phyloP scores from a whole-genome alignment of 2,113 vertebrate species.

The Chitala chitala region DNA sequence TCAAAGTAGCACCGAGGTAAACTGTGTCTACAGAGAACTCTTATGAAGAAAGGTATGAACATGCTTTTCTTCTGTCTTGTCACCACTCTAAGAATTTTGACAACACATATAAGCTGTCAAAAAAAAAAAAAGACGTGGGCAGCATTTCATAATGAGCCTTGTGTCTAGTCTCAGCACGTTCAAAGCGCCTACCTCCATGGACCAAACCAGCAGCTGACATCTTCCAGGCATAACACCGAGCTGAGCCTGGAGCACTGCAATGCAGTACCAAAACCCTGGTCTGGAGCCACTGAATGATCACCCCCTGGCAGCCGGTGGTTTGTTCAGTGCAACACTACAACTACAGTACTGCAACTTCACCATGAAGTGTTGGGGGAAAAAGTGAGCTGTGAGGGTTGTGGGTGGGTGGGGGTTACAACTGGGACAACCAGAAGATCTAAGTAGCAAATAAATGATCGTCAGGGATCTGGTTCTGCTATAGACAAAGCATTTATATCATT shows the following conservation, averaged over 20 bases:
- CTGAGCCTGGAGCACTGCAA: slow-evolving; percentile 10
- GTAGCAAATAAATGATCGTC: too few species aligned
- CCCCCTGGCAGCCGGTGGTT: neutral
- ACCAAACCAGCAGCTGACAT: neutral
- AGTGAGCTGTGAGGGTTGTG: neutral
- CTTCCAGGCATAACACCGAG: neutral
- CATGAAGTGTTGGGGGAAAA: neutral
- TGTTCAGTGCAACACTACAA: neutral
- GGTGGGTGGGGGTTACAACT: too few species aligned
- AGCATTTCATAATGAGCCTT: neutral
- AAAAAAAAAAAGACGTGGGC: neutral
- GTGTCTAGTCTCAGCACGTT: neutral
- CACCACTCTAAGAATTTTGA: slow-evolving; percentile 7
- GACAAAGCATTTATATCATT: too few species aligned
- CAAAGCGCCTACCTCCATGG: neutral
- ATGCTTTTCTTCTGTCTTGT: slow-evolving; percentile 3
- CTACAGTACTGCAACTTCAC: neutral
- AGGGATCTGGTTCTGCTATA: too few species aligned
- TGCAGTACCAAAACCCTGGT: neutral
- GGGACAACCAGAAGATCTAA: too few species aligned
- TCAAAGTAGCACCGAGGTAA: neutral
- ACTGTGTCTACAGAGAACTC: neutral
- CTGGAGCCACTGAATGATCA: neutral
- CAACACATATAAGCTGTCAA: neutral
- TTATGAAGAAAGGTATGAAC: neutral